phyloP scores from a whole-genome alignment of 2,797 vertebrate genomes.

The Lindbergichthys nudifrons region DNA sequence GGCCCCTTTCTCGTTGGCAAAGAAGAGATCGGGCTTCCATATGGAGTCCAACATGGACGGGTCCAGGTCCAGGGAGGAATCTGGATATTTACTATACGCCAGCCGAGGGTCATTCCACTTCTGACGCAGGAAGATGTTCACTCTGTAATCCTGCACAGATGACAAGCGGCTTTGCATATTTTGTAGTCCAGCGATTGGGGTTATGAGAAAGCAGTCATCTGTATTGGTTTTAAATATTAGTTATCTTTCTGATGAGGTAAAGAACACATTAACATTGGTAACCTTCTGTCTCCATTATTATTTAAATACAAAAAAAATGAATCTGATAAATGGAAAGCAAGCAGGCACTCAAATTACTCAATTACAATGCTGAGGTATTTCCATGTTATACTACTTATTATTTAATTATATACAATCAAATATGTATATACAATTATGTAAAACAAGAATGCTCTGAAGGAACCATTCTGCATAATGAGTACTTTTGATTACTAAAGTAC shows the following conservation, averaged over 20 bases:
- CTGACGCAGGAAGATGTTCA: conserved; percentile 99
- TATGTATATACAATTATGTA: background rate
- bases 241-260: background rate
- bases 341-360: background rate
- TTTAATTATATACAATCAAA: background rate
- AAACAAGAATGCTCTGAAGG: background rate
- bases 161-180: conserved; percentile 70
- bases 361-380: background rate
- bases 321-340: background rate
- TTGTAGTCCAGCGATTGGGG: conserved; percentile 31
- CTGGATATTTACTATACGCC: conserved; percentile 96
- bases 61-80: conserved; percentile 96
- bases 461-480: background rate
- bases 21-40: conserved; percentile 99
- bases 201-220: conserved; percentile 36
- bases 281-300: background rate
- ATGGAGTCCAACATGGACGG: conserved; percentile 99
- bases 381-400: background rate
- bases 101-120: conserved; percentile 98
- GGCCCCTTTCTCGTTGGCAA: conserved; percentile 98
- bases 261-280: background rate
- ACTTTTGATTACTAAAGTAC: background rate
- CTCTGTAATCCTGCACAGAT: conserved; percentile 95
- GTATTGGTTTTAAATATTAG: background rate
- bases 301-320: background rate